phyloP scores from a whole-genome alignment of 2,113 vertebrate species.

The Athene cunicularia region DNA sequence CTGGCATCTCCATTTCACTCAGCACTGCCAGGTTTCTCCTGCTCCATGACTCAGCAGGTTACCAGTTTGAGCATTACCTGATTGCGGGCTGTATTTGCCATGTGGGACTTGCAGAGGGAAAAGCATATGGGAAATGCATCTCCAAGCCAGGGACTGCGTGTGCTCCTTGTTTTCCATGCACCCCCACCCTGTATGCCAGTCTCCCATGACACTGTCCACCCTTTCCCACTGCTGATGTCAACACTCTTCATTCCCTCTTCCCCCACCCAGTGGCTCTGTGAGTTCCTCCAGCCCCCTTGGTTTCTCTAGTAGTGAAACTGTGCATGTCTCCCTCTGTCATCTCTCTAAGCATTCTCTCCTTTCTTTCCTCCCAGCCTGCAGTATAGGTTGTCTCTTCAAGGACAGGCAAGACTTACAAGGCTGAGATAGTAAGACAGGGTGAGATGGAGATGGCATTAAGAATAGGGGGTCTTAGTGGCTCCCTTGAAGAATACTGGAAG shows the following conservation, averaged over 20 bases:
- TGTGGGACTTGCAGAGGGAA: not conserved
- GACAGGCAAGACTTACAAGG: not conserved
- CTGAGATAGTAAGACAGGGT: not conserved
- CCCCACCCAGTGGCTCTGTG: not conserved
- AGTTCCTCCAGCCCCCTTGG: not conserved
- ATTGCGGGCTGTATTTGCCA: not conserved
- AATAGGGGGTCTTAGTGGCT: not conserved
- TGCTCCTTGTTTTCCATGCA: not conserved
- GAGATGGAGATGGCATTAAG: not conserved
- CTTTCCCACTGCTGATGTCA: not conserved
- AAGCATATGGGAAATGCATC: not conserved
- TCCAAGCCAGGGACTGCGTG: not conserved
- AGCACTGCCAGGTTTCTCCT: not conserved
- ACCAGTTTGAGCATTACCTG: not conserved
- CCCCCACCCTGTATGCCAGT: not conserved
- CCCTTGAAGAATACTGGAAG: not conserved
- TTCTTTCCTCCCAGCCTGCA: not conserved
- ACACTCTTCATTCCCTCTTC: not conserved
- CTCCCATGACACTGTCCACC: accelerated
- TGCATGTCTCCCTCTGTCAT: not conserved
- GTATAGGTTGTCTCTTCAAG: not conserved
- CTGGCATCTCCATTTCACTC: not conserved
- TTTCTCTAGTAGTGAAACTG: not conserved
- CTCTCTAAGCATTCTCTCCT: not conserved
- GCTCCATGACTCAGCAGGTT: not conserved